Evolutionary conservation across 1,140 invertebrate species (phyloP), one percentile per base, ranked within the genome.

Genomic region (Dinothrombium tinctorium): DNA sequence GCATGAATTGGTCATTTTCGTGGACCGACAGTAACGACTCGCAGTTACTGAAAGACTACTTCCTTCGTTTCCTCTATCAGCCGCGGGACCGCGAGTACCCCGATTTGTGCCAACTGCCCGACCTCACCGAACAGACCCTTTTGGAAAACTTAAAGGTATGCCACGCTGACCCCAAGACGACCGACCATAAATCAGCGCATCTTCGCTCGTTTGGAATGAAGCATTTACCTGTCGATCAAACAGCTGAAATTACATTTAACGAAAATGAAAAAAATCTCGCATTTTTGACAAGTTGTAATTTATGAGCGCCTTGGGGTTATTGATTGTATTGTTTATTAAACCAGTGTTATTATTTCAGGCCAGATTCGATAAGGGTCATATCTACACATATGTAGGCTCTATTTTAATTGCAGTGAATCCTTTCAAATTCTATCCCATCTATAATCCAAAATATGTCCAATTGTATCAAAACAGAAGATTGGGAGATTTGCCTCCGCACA

Each of bases 401-500:
- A 95, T 95, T 53, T 63, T 95, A 20, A 90, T 95, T 51, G 84
- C 87, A 33, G 71, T 92, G 26, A 72, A 73, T 58, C 69, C 71
- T 3, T 73, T 72, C 50, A 67, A 69, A 64, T 90, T 90, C 57
- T 84, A 89, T 60, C 87, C 86, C 4, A 92, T 94, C 49, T 94
- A 94, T 62, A 92, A 94, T 65, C 87, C 86, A 26, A 94, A 92
- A 63, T 92, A 90, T 67, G 84, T 92, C 31, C 82, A 86, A 55
- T 59, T 86, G 17, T 95, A 94, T 61, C 86, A 94, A 59, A 87
- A 86, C 61, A 64, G 77, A 54, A 59, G 79, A 49, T 64, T 83
- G 54, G 71, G 78, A 40, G 84, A 89, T 52, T 67, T 92, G 47
- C 87, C 87, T 7, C 87, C 87, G 11, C 87, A 95, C 55, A 92